These are phyloP conservation scores for Fregetta grallaria DNA, from an alignment of 2,113 vertebrate genomes.

Conservation along the genomic window DNA sequence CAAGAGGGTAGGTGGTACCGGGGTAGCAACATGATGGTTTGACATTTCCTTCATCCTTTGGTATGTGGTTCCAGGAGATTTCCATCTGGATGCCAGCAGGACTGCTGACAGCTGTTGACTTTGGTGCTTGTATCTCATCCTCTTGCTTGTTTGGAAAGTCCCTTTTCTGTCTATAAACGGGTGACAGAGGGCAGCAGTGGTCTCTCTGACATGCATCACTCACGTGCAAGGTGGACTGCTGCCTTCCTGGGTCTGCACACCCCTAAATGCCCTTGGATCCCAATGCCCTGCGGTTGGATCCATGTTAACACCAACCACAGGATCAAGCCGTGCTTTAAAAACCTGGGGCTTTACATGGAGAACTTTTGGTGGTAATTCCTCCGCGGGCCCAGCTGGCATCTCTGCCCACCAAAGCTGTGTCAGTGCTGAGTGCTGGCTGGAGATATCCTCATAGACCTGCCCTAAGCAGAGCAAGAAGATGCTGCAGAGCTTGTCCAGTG, in stretches of 20 bases:
- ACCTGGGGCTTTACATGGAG: not conserved
- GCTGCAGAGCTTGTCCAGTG: not conserved
- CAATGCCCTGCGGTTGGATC: accelerated
- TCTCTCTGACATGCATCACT: accelerated
- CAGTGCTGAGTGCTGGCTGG: not conserved
- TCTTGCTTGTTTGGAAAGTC: not conserved
- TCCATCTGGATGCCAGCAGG: not conserved
- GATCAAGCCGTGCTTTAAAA: not conserved
- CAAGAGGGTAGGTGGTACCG: not conserved
- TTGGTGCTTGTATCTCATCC: not conserved
- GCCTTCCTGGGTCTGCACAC: not conserved
- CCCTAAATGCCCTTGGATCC: not conserved
- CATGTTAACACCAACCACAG: not conserved
- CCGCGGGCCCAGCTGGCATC: accelerated
- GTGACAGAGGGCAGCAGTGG: too few relatives aligned
- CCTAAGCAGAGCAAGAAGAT: not conserved
- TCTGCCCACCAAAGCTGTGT: not conserved
- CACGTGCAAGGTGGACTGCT: not conserved
- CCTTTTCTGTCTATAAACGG: not conserved
- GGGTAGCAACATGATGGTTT: accelerated
- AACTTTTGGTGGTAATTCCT: not conserved
- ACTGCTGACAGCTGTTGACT: not conserved
- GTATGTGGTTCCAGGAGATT: not conserved
- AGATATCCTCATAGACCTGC: not conserved
- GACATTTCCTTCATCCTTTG: not conserved